A percentile compares a stretch with the other conserved stretches of the same genome.
phyloP scores from a whole-genome alignment of 92 coral and sea anemone genomes.

The Zoanthus sansibaricus region DNA sequence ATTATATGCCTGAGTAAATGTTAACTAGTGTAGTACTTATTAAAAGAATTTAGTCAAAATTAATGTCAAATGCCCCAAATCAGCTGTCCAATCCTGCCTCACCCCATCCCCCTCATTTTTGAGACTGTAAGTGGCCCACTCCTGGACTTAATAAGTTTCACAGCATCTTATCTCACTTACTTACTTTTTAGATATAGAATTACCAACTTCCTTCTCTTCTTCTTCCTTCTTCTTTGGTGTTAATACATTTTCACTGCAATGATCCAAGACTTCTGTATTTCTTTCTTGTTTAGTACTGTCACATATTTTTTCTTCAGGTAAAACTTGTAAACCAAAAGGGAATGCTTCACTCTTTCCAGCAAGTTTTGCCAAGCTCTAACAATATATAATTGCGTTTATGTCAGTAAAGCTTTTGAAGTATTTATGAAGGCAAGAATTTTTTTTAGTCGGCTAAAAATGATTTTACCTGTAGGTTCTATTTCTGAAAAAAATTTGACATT shows the following conservation, averaged over 20 bases:
- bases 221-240: not conserved
- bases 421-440: too few relatives aligned
- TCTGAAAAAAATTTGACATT: too few relatives aligned
- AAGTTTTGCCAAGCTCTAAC: constrained; percentile 23
- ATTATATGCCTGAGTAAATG: too few relatives aligned
- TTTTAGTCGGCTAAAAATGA: too few relatives aligned
- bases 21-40: too few relatives aligned
- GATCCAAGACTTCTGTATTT: not conserved
- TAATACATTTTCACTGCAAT: not conserved
- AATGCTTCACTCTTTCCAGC: constrained; percentile 22
- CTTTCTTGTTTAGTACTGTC: not conserved
- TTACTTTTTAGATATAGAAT: not conserved
- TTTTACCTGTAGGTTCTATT: too few relatives aligned
- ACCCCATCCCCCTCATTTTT: not conserved
- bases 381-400: not conserved
- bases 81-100: not conserved
- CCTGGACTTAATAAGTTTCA: not conserved
- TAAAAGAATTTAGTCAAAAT: too few relatives aligned
- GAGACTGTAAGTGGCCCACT: not conserved
- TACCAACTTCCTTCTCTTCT: not conserved
- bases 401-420: too few relatives aligned
- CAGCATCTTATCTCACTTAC: not conserved
- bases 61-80: too few relatives aligned
- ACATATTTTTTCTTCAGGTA: not conserved
- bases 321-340: constrained; percentile 9